Evolutionary conservation across 2,888 invertebrate species (phyloP), one percentile per base, ranked within the genome.

Genomic region (Trachelus troglodyta): DNA sequence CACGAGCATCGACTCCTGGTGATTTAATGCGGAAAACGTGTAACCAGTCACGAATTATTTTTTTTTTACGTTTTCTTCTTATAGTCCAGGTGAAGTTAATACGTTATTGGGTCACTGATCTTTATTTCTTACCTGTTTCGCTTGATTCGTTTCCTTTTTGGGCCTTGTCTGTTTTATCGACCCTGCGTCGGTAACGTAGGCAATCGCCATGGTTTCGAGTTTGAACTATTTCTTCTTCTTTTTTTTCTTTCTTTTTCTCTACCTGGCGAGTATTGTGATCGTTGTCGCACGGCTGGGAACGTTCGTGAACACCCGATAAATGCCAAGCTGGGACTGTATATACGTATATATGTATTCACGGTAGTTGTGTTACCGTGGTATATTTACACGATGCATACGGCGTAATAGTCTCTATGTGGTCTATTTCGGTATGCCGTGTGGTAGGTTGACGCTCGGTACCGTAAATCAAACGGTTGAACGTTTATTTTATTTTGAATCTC

Each of bases 341-440:
- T 34, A 23, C 33, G 12, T 76, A 76, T 15, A 76, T 75, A 11
- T 34, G 68, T 75, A 34, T 33, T 12, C 33, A 75, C 23, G 73
- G 82, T 82, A 84, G 79, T 81, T 79, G 84, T 56, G 56, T 79
- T 79, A 79, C 77, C 74, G 75, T 75, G 75, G 71, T 69, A 76
- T 76, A 74, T 75, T 68, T 75, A 73, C 74, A 76, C 69, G 74
- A 73, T 56, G 69, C 73, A 69, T 30, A 75, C 69, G 37, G 74
- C 77, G 33, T 82, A 81, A 83, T 83, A 80, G 80, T 84, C 79
- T 81, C 76, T 78, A 81, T 81, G 79, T 84, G 83, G 83, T 87
- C 87, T 89, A 89, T 89, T 90, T 89, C 85, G 84, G 89, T 87
- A 85, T 86, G 85, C 85, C 83, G 85, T 82, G 84, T 86, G 89